These are phyloP conservation scores for Syngnathus acus DNA, from an alignment of 2,797 vertebrate species.

Conservation along the genomic window DNA sequence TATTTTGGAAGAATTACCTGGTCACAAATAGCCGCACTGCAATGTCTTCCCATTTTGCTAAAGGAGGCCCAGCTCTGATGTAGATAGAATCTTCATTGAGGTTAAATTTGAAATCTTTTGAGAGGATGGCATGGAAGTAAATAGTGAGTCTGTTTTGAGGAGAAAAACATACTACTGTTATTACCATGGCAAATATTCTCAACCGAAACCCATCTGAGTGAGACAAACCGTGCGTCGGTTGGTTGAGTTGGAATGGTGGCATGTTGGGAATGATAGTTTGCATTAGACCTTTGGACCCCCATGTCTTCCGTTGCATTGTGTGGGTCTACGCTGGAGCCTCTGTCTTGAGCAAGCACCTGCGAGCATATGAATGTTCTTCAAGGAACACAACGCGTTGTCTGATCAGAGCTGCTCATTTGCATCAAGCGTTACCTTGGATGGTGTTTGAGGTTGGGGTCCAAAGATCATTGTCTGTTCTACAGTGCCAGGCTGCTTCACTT, in stretches of 20 bases:
- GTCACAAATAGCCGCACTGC: slow-evolving; percentile 50
- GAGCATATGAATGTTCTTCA: background rate
- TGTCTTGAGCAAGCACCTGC: slow-evolving; percentile 19
- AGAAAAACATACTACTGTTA: background rate
- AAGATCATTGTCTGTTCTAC: slow-evolving; percentile 21
- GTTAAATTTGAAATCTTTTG: slow-evolving; percentile 76
- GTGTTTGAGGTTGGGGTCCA: slow-evolving; percentile 4
- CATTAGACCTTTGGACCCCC: slow-evolving; percentile 25
- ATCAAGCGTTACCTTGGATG: slow-evolving; percentile 37
- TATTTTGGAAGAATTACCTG: slow-evolving; percentile 47
- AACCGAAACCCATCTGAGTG: background rate
- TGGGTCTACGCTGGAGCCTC: slow-evolving; percentile 42
- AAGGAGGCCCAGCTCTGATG: slow-evolving; percentile 43
- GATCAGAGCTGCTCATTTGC: background rate
- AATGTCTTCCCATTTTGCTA: slow-evolving; percentile 37
- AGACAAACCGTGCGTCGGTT: slow-evolving; percentile 40
- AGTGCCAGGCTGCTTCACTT: slow-evolving; percentile 8
- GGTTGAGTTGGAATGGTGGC: background rate
- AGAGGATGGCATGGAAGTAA: slow-evolving; percentile 85
- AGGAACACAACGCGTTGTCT: background rate
- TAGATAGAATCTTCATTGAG: slow-evolving; percentile 45
- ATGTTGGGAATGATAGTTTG: background rate
- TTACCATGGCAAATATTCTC: background rate
- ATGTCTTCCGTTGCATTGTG: background rate
- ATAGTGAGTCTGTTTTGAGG: slow-evolving; percentile 60